Base-by-base conservation (phyloP, 64 coral and sea anemone genomes). In the Orbicella faveolata region DNA sequence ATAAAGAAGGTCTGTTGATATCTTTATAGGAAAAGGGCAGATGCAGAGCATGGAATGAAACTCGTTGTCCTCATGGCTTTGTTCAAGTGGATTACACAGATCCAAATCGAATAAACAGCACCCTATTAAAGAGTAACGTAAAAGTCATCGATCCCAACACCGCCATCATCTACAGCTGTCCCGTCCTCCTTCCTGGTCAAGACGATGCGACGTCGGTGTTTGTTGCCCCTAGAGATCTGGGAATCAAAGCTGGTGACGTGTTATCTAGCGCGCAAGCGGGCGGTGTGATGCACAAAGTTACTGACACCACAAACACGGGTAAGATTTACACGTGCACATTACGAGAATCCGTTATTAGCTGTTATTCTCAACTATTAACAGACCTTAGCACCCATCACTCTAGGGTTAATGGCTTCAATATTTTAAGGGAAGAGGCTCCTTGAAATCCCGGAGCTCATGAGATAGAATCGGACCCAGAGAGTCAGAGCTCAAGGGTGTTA, bases 201-300 rank as follows among this genome's bases (percentile, higher is more conserved):
- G 87, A 94, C 30, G 72, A 86, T 13, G 20, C 73, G 1, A 86
- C 39, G 2, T 63, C 87, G 2, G 80, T 94, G 34, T 72, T 94
- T 37, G 80, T 94, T 8, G 73, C 63, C 0, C 87, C 92, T 9
- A 37, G 61, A 33, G 16, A 83, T 9, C 39, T 94, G 30, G 75
- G 25, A 3, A 77, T 94, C 17, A 78, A 77, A 64, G 74, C 11
- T 34, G 88, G 88, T 65, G 75, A 94, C 59, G 75, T 94, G 41
- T 39, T 94, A 34, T 34, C 88, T 11, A 94, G 92, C 83, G 21
- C 55, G 17, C 92, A 94, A 66, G 92, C 92, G 0, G 92, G 92
- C 21, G 92, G 92, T 3, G 4, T 94, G n/a, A 94, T 94, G 92
- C 92, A 94, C 62, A 94, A 78, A 78, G 80, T 90, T 15, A 89